These are phyloP conservation scores for Zaprionus camerounensis DNA, from an alignment of 1,140 invertebrate species.

Conservation along the genomic window DNA sequence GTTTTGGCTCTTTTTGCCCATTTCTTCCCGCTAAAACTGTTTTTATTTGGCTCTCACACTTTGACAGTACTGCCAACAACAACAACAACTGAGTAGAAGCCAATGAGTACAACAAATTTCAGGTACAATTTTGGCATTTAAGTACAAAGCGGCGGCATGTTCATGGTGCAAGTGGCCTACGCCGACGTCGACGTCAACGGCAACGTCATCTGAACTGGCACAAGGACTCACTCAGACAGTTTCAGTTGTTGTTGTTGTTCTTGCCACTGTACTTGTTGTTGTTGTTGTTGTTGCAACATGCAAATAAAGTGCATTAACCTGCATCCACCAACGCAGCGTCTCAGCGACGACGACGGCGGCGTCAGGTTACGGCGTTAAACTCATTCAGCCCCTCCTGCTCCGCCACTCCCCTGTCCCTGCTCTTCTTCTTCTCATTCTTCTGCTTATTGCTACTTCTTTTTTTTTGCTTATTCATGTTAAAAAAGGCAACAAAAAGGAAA, in stretches of 20 bases:
- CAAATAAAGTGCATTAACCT: constrained; percentile 71
- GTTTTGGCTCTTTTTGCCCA: neutral
- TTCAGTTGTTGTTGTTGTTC: constrained; percentile 29
- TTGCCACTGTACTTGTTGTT: neutral
- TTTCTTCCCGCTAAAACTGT: neutral
- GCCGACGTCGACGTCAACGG: constrained; percentile 17
- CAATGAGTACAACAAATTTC: constrained; percentile 21
- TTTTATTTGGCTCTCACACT: too few species aligned
- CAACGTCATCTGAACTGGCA: constrained; percentile 61
- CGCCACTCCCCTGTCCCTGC: constrained; percentile 15
- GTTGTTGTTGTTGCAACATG: constrained; percentile 16
- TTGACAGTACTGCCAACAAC: neutral
- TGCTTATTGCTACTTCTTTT: constrained; percentile 16
- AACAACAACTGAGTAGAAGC: constrained; percentile 15
- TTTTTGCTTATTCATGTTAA: constrained; percentile 33
- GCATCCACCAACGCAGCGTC: constrained; percentile 36
- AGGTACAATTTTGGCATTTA: constrained; percentile 45
- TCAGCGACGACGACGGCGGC: constrained; percentile 10
- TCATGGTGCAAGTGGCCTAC: constrained; percentile 19
- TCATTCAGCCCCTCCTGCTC: constrained; percentile 2
- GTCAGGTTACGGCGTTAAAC: constrained; percentile 67
- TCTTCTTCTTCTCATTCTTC: constrained; percentile 5
- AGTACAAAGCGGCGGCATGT: constrained; percentile 6
- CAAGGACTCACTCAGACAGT: constrained; percentile 68
- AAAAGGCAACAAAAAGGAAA: constrained; percentile 47